Evolutionary conservation across 2,797 vertebrate species (phyloP).

Genomic region (Anisognathus igniventris): DNA sequence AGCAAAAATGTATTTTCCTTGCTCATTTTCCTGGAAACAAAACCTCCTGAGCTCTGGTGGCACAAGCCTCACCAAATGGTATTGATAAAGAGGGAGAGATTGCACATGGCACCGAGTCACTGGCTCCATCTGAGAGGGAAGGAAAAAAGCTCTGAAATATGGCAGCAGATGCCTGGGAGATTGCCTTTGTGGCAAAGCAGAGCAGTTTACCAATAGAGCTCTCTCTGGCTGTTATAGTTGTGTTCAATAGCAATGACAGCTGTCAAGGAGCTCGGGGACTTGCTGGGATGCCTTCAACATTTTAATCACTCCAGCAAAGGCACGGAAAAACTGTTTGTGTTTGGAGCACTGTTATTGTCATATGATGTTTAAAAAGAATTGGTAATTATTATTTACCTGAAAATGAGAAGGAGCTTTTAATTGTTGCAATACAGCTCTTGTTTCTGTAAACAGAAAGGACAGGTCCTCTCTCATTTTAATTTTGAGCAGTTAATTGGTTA

Average conservation of each 20-base stretch:
- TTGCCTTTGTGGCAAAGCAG: constrained; percentile 46
- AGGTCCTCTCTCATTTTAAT: constrained; percentile 12
- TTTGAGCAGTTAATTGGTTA: constrained; percentile 56
- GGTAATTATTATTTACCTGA: constrained; percentile 51
- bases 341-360: not conserved
- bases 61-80: constrained; percentile 4
- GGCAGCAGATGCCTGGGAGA: constrained; percentile 71
- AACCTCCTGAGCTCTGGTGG: not conserved
- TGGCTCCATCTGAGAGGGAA: not conserved
- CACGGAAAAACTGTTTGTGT: constrained; percentile 61
- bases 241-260: constrained; percentile 76
- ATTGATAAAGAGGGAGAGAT: constrained; percentile 5
- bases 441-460: constrained; percentile 15
- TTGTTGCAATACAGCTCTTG: not conserved
- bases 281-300: constrained; percentile 68
- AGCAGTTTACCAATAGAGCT: constrained; percentile 71
- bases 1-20: constrained; percentile 56
- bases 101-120: not conserved
- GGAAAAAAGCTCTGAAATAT: constrained; percentile 45
- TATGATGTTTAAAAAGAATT: constrained; percentile 27
- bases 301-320: constrained; percentile 70
- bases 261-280: constrained; percentile 76
- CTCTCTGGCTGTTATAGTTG: constrained; percentile 67
- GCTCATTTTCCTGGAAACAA: constrained; percentile 63
- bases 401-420: constrained; percentile 19